Conservation (phyloP, 2,888 invertebrate genomes). For the Trypoxylon attenuatum region DNA sequence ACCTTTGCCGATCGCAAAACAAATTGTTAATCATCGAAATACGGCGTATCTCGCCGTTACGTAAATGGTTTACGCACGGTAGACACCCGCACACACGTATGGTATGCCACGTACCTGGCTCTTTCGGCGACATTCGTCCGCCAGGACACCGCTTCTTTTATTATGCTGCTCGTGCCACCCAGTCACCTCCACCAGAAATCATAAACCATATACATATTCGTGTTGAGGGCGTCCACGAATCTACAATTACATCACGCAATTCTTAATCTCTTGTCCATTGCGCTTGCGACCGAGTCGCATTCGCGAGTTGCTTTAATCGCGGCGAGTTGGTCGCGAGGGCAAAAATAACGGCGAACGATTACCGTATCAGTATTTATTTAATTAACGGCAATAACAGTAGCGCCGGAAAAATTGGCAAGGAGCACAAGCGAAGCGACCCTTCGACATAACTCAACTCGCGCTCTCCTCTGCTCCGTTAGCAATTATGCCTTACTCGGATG, state of each 20-base stretch:
- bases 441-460: constrained; percentile 33
- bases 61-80: constrained; percentile 63
- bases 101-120: constrained; percentile 5
- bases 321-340: background rate
- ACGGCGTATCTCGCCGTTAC: constrained; percentile 68
- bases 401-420: no score
- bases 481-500: constrained; percentile 31
- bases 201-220: background rate
- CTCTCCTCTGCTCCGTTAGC: constrained; percentile 29
- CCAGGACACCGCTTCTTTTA: constrained; percentile 23
- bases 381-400: constrained; percentile 15
- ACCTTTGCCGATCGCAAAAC: constrained; percentile 73
- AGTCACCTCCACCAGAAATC: constrained; percentile 14
- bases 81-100: constrained; percentile 35
- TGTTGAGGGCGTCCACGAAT: background rate
- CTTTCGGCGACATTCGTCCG: constrained; percentile 27
- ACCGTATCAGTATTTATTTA: constrained; percentile 32
- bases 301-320: background rate
- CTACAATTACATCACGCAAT: constrained; percentile 19
- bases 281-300: background rate
- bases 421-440: background rate
- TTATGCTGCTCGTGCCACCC: constrained; percentile 6
- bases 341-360: constrained; percentile 29
- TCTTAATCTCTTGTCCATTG: constrained; percentile 9
- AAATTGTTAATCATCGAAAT: constrained; percentile 74